Percentiles rank a stretch among this genome's conserved stretches.
These are phyloP conservation scores for Drosophila cardini DNA, from an alignment of 1,140 invertebrate genomes.

Conservation along the genomic window DNA sequence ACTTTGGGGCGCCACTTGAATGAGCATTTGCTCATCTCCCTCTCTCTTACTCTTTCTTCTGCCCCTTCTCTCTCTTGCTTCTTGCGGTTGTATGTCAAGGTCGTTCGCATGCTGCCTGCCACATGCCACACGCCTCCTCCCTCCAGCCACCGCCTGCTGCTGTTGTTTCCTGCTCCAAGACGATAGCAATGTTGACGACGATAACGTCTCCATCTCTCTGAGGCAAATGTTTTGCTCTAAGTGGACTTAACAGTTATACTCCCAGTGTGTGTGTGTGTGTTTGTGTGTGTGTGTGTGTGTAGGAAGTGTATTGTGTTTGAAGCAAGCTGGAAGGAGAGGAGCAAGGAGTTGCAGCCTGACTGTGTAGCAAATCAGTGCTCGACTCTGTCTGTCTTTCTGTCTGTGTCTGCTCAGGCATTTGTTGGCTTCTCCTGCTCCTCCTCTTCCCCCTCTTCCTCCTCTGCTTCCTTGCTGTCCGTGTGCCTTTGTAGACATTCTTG, in stretches of 20 bases:
- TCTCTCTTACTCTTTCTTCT: not conserved
- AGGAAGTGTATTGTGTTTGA: constrained; percentile 68
- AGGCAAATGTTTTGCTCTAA: constrained; percentile 38
- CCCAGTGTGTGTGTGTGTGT: not conserved
- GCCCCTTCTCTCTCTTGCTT: constrained; percentile 3
- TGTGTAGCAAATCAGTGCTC: constrained; percentile 57
- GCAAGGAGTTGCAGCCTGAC: constrained; percentile 17
- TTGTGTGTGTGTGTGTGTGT: constrained; percentile 42
- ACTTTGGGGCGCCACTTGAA: constrained; percentile 65
- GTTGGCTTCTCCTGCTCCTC: constrained; percentile 26
- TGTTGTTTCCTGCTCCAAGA: constrained; percentile 78
- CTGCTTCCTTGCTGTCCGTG: constrained; percentile 14
- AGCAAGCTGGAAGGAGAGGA: not conserved
- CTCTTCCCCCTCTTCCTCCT: not conserved
- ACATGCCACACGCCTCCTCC: constrained; percentile 6
- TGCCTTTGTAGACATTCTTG: constrained; percentile 71
- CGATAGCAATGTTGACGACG: constrained; percentile 72
- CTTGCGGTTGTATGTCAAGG: constrained; percentile 68
- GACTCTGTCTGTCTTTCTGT: not conserved
- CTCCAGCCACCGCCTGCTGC: constrained; percentile 18
- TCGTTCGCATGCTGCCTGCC: constrained; percentile 49
- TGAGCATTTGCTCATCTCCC: constrained; percentile 51
- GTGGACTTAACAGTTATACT: constrained; percentile 40
- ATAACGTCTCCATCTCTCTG: constrained; percentile 72
- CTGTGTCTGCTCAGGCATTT: constrained; percentile 31